Evolutionary conservation across 2,797 vertebrate genomes (phyloP).

Genomic region (Pseudocheirus occidentalis): DNA sequence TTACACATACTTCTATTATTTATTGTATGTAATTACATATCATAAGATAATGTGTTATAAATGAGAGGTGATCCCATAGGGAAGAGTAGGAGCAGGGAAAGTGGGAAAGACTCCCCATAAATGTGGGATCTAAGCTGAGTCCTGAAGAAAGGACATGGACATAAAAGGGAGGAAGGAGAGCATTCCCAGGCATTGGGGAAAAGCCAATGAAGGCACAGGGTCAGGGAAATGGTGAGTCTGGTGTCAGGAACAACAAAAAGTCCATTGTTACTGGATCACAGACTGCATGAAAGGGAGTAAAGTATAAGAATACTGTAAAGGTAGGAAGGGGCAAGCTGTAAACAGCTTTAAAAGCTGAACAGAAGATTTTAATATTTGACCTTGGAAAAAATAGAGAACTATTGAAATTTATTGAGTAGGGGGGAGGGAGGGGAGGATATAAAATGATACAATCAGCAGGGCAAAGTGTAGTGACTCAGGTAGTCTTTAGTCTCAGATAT

Average conservation of each 20-base stretch:
- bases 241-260: background rate
- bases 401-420: too few relatives aligned
- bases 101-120: background rate
- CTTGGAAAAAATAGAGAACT: too few relatives aligned
- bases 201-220: too few relatives aligned
- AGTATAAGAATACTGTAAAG: too few relatives aligned
- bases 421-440: background rate
- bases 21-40: background rate
- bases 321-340: too few relatives aligned
- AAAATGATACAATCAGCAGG: background rate
- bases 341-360: too few relatives aligned
- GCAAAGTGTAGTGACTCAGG: background rate
- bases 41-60: background rate
- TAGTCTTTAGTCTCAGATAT: background rate
- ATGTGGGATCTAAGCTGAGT: background rate
- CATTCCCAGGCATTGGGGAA: background rate
- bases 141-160: background rate
- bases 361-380: too few relatives aligned
- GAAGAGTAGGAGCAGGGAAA: background rate
- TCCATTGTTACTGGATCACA: background rate
- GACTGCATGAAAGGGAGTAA: too few relatives aligned
- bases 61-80: background rate
- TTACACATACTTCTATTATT: background rate
- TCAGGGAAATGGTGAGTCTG: background rate
- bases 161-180: background rate